Percentiles rank a stretch among this genome's conserved stretches.
Conservation (phyloP, 37 sponge, comb jelly and placozoan genomes). For the Cladorhizidae sp. region DNA sequence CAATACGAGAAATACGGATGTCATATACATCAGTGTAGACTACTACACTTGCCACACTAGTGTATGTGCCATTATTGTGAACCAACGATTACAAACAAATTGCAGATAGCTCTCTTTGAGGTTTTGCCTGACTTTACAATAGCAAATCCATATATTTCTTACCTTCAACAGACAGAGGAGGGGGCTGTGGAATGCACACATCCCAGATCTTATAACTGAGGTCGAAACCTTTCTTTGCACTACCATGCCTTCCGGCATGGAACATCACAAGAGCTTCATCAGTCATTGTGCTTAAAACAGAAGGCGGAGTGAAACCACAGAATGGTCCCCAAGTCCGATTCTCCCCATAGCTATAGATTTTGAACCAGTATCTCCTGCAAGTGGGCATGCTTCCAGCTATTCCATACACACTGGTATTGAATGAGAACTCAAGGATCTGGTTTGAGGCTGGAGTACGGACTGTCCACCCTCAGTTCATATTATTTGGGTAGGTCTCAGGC, state of each 20-base stretch:
- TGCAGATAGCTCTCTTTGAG: no score
- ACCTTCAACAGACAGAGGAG: neutral
- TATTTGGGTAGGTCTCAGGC: slow-evolving; percentile 27
- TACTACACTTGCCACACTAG: no score
- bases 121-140: no score
- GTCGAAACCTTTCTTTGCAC: slow-evolving; percentile 10
- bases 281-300: neutral
- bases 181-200: neutral
- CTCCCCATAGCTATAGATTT: slow-evolving; percentile 7
- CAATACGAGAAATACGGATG: no score
- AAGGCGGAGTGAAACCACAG: neutral
- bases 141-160: neutral
- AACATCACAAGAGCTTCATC: slow-evolving; percentile 5
- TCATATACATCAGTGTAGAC: no score
- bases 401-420: neutral
- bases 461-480: slow-evolving; percentile 49
- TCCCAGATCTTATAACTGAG: neutral
- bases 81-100: no score
- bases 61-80: no score
- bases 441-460: slow-evolving; percentile 20
- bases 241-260: slow-evolving; percentile 10
- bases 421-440: slow-evolving; percentile 21
- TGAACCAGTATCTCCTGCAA: slow-evolving; percentile 17
- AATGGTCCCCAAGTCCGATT: neutral
- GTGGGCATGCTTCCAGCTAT: slow-evolving; percentile 14